Evolutionary conservation across 2,797 vertebrate species (phyloP).

Genomic region (Hephaestus fuliginosus): DNA sequence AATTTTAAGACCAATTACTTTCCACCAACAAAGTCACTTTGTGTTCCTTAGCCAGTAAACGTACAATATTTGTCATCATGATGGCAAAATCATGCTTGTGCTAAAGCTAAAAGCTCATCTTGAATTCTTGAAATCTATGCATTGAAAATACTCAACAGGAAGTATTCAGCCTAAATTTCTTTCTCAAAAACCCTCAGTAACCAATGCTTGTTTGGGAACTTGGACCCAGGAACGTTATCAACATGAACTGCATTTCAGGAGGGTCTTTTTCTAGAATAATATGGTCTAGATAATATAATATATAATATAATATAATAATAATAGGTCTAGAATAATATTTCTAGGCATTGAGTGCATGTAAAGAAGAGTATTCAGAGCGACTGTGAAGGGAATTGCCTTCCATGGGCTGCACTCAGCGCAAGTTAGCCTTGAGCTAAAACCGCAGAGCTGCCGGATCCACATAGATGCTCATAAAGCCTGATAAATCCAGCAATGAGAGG

Average conservation of each 20-base stretch:
- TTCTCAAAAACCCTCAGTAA: not conserved
- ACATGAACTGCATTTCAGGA: not conserved
- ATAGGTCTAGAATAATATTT: slow-evolving; percentile 2
- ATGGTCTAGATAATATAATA: no score
- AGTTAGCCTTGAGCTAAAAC: slow-evolving; percentile 63
- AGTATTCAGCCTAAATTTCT: not conserved
- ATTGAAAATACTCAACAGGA: not conserved
- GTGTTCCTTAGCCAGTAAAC: not conserved
- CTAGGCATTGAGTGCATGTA: slow-evolving; percentile 4
- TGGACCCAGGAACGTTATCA: not conserved
- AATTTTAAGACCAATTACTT: slow-evolving; percentile 58
- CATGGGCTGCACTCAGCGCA: slow-evolving; percentile 9
- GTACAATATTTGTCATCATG: not conserved
- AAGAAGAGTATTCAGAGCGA: slow-evolving; percentile 21
- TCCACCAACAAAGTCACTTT: slow-evolving; percentile 10
- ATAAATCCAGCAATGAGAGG: slow-evolving; percentile 49
- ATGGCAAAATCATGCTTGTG: not conserved
- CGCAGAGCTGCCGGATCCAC: slow-evolving; percentile 52
- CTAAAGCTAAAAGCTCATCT: not conserved
- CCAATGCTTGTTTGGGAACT: not conserved
- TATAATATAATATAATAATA: no score
- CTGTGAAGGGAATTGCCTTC: slow-evolving; percentile 19
- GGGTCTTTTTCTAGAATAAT: not conserved
- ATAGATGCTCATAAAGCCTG: slow-evolving; percentile 63
- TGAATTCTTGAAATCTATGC: not conserved